Evolutionary conservation across 2,113 vertebrate species (phyloP).

Genomic region (Entomyzon cyanotis): DNA sequence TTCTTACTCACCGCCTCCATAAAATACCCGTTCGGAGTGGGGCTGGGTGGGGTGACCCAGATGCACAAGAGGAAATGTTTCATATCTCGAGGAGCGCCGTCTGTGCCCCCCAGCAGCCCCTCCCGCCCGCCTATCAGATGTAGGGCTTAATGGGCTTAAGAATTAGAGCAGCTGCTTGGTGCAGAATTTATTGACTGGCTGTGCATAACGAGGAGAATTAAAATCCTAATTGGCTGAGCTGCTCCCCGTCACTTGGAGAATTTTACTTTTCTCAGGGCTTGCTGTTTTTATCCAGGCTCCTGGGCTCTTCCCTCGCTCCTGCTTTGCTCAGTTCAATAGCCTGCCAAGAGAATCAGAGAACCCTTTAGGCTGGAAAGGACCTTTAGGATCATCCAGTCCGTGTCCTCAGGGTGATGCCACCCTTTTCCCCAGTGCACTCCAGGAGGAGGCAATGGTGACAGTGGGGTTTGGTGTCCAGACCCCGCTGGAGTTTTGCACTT

Average conservation of each 20-base stretch:
- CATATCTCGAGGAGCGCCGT: constrained; percentile 68
- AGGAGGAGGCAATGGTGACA: not conserved
- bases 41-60: constrained; percentile 60
- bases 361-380: not conserved
- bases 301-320: not conserved
- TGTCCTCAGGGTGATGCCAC: not conserved
- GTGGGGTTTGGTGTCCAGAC: not conserved
- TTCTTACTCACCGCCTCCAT: constrained; percentile 59
- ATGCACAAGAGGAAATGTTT: constrained; percentile 68
- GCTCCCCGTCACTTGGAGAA: constrained; percentile 13
- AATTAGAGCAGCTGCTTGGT: constrained; percentile 69
- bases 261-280: not conserved
- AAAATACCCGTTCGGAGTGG: constrained; percentile 64
- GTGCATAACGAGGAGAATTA: constrained; percentile 64
- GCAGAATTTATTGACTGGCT: constrained; percentile 75
- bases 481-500: not conserved
- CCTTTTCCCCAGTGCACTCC: fast-evolving
- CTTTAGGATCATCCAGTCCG: too few relatives aligned
- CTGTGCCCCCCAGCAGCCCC: constrained; percentile 59
- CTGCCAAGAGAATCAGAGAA: not conserved
- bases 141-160: constrained; percentile 68
- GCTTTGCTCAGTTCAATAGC: fast-evolving
- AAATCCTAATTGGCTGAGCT: constrained; percentile 58
- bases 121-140: not conserved
- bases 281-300: not conserved